Percentiles rank a stretch among this genome's conserved stretches.
Conservation (phyloP, 2,113 vertebrate species). For the Gobio gobio region DNA sequence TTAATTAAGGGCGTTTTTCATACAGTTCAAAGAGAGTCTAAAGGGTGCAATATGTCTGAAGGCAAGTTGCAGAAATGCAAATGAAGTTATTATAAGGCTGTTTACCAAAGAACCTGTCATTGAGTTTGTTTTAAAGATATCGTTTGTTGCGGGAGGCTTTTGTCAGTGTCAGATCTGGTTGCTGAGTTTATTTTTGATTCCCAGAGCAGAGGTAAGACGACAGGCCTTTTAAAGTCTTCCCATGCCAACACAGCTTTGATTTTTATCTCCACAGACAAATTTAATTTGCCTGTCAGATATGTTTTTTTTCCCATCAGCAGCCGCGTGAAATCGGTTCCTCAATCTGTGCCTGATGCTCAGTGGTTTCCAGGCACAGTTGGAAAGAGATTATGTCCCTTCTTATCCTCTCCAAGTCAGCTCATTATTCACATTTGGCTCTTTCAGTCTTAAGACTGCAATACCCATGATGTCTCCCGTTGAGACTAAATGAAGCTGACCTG, state of each 20-base stretch:
- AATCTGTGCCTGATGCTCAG: conserved; percentile 34
- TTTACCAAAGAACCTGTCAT: not conserved
- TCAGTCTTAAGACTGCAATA: conserved; percentile 7
- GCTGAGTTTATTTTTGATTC: conserved; percentile 22
- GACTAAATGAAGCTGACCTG: conserved; percentile 9
- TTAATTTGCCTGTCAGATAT: conserved; percentile 49
- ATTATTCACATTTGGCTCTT: conserved; percentile 8
- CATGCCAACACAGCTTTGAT: conserved; percentile 39
- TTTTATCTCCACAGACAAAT: conserved; percentile 23
- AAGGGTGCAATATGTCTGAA: not conserved
- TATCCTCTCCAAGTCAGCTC: conserved; percentile 25
- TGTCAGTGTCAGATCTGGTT: not conserved
- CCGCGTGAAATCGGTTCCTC: conserved; percentile 5
- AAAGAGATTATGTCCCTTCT: conserved; percentile 26
- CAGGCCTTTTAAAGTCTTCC: conserved; percentile 40
- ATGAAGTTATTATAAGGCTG: not conserved
- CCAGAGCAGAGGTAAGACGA: conserved; percentile 37
- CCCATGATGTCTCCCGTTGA: conserved; percentile 15
- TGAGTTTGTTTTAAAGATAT: conserved; percentile 20
- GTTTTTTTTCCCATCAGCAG: conserved; percentile 32
- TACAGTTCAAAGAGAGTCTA: conserved; percentile 6
- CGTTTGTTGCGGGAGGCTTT: not conserved
- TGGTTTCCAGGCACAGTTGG: conserved; percentile 23
- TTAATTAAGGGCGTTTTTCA: not conserved
- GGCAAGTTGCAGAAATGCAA: conserved; percentile 1